These are phyloP conservation scores for Carposina sasakii DNA, from an alignment of 1,140 invertebrate species.

Conservation along the genomic window DNA sequence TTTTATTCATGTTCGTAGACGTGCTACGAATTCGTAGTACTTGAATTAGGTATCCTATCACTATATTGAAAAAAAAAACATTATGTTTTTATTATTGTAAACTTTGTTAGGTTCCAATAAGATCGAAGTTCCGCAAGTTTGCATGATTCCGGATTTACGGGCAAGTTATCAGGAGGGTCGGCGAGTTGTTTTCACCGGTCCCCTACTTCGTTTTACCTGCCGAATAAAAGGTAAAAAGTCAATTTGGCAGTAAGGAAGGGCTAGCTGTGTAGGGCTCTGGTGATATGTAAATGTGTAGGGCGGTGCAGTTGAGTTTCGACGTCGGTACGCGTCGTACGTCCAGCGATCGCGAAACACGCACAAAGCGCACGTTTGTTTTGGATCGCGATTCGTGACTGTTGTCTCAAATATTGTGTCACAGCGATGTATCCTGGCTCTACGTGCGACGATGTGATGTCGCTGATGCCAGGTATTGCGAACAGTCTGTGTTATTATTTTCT, in stretches of 20 bases:
- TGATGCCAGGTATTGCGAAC: too few species aligned
- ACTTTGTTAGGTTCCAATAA: conserved; percentile 9
- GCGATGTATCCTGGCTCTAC: conserved; percentile 65
- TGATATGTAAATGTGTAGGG: conserved; percentile 69
- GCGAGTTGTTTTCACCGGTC: conserved; percentile 47
- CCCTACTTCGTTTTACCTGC: conserved; percentile 65
- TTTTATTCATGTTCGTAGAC: conserved; percentile 28
- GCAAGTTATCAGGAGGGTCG: conserved; percentile 32
- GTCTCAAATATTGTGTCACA: too few species aligned
- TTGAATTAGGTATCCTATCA: conserved; percentile 3
- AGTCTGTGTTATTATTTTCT: too few species aligned
- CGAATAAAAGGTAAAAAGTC: conserved; percentile 71
- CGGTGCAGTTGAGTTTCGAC: conserved; percentile 51
- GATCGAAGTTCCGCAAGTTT: conserved; percentile 12
- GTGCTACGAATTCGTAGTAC: conserved; percentile 36
- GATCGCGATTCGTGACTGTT: too few species aligned
- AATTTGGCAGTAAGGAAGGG: conserved; percentile 66
- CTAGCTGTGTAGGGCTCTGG: too few species aligned
- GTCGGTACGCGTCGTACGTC: conserved; percentile 36
- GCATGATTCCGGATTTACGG: conserved; percentile 15
- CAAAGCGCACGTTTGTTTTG: too few species aligned
- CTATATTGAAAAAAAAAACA: background rate
- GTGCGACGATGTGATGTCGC: too few species aligned
- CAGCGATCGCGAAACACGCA: too few species aligned
- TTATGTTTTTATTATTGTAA: background rate